Conservation (phyloP, 2,888 invertebrate genomes). For the Acronicta aceris region DNA sequence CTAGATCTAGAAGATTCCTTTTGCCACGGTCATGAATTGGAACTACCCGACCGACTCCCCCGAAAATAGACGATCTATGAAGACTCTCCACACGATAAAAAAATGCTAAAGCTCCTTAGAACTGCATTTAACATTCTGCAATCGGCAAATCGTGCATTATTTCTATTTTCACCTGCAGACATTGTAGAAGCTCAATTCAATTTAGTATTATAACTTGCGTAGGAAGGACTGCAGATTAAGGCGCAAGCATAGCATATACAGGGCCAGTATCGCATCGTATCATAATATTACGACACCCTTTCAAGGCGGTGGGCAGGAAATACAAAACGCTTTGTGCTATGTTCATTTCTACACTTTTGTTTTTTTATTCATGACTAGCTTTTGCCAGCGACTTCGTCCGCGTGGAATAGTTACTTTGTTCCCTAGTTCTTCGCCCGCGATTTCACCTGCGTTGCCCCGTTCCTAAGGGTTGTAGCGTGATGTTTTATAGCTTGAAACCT, state of each 20-base stretch:
- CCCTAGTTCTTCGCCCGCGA: too few relatives aligned
- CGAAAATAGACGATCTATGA: too few relatives aligned
- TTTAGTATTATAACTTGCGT: constrained; percentile 53
- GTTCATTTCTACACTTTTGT: not conserved
- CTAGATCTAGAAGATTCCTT: too few relatives aligned
- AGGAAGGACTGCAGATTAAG: constrained; percentile 35
- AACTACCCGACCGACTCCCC: too few relatives aligned
- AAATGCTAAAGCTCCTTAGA: not conserved
- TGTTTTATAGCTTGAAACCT: too few relatives aligned
- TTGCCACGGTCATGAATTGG: too few relatives aligned
- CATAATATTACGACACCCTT: constrained; percentile 47
- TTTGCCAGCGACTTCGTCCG: too few relatives aligned
- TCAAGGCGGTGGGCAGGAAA: constrained; percentile 23
- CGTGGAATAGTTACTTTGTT: too few relatives aligned
- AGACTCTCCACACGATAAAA: not conserved
- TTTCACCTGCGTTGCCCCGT: too few relatives aligned
- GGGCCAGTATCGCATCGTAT: constrained; percentile 17
- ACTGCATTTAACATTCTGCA: not conserved
- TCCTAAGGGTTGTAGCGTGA: too few relatives aligned
- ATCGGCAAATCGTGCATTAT: constrained; percentile 4
- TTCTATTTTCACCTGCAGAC: constrained; percentile 11
- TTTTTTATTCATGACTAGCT: too few relatives aligned
- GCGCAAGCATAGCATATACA: constrained; percentile 25
- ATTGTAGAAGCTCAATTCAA: constrained; percentile 49
- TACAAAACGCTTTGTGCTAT: constrained; percentile 12